phyloP scores from a whole-genome alignment of 2,888 invertebrate genomes.

The Caenorhabditis wallacei region DNA sequence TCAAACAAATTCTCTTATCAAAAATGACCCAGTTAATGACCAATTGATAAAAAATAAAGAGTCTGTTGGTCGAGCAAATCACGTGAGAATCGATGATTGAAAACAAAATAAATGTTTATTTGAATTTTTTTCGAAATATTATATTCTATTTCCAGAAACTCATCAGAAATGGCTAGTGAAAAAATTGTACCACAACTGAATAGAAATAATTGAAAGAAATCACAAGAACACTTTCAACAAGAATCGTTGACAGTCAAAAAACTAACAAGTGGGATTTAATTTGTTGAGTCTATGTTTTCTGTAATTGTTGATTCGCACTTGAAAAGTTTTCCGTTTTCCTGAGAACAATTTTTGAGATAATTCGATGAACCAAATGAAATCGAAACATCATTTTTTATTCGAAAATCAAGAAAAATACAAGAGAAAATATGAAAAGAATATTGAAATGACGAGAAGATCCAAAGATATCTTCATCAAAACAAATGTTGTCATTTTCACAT shows the following conservation, averaged over 20 bases:
- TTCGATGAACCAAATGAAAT: too few species aligned
- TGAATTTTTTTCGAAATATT: neutral
- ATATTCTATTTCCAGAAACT: constrained; percentile 16
- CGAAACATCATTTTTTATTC: neutral
- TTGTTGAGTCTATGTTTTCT: too few species aligned
- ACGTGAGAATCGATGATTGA: constrained; percentile 7
- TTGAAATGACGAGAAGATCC: neutral
- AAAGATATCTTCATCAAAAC: neutral
- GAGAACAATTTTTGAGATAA: too few species aligned
- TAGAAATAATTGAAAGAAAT: too few species aligned
- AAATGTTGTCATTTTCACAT: neutral
- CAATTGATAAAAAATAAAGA: neutral
- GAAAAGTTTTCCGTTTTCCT: too few species aligned
- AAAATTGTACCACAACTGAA: constrained; percentile 10
- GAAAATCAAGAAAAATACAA: neutral
- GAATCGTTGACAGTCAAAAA: too few species aligned
- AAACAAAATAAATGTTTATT: constrained; percentile 2
- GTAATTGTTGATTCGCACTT: too few species aligned
- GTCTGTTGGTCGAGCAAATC: constrained; percentile 5
- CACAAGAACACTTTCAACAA: too few species aligned
- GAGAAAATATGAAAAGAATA: neutral
- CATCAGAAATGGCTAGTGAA: constrained; percentile 36
- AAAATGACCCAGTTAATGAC: constrained; percentile 24
- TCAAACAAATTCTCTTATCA: constrained; percentile 24
- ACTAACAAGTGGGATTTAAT: too few species aligned